These are phyloP conservation scores for Chloroclysta siterata DNA, from an alignment of 2,888 invertebrate genomes.

Conservation along the genomic window DNA sequence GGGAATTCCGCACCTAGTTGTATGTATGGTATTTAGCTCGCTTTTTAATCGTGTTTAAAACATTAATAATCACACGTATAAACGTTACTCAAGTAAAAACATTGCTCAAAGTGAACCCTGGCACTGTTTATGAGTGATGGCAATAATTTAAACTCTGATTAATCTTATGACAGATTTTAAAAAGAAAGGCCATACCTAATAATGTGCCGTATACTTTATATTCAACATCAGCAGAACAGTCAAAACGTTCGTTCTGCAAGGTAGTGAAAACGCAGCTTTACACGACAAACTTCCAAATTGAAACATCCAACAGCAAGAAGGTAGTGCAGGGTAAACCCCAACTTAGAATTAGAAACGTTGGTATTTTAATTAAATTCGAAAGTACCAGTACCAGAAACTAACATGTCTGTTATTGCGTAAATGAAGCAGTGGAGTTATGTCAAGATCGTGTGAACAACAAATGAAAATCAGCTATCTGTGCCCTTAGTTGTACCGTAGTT, in stretches of 20 bases:
- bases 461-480: background rate
- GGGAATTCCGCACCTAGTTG: no score
- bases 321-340: slow-evolving; percentile 5
- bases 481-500: background rate
- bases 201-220: no score
- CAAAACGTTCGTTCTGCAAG: background rate
- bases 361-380: slow-evolving; percentile 7
- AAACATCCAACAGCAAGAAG: background rate
- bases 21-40: no score
- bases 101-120: no score
- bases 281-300: slow-evolving; percentile 4
- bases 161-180: background rate
- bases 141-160: no score
- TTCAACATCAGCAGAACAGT: no score
- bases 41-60: no score
- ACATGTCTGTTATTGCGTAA: slow-evolving; percentile 2
- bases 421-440: background rate
- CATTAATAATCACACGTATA: no score
- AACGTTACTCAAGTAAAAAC: no score
- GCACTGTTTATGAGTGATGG: no score
- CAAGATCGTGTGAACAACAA: background rate
- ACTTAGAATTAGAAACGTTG: slow-evolving; percentile 10
- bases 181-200: no score
- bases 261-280: background rate
- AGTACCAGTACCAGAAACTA: background rate